Base-by-base conservation (phyloP, 2,888 invertebrate genomes). In the Orthonychiurus folsomi region DNA sequence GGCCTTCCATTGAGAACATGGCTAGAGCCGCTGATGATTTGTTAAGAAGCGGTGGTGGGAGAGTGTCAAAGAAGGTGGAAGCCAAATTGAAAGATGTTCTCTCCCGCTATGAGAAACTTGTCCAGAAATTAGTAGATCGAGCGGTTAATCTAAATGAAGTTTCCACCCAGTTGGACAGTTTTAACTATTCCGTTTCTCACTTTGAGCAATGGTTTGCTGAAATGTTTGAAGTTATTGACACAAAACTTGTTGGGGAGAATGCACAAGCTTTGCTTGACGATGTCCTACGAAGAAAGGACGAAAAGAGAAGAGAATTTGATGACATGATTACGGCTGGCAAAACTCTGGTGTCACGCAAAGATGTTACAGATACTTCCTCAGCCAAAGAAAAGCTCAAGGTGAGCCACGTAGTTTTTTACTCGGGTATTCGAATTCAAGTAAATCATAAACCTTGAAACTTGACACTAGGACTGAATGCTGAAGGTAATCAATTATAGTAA, bases 11-110 rank as follows among this genome's bases (percentile, higher is more conserved):
- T 27, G 89, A 88, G 74, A 87, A 88, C 59, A 85, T 94, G 20
- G 84, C 87, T 53, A 78, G 85, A 56, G 86, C 86, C 15, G 92
- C 93, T 0, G 82, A 86, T 65, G 89, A 93, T 74, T 82, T 94
- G 3, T 85, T 93, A 26, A 79, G 83, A 1, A 86, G 85, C 54
- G 87, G 90, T 0, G 87, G 87, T 71, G 86, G 88, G 0, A 82
- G 92, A 48, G 86, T 93, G 63, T 92, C 93, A 0, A 92, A 90
- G 78, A 89, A 91, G 73, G 85, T 94, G 63, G 93, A 94, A 76
- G 84, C 85, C 62, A 87, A 93, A 73, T 81, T 94, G n/a, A 87
- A 87, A 70, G 93, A 94, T 74, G 88, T 94, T 1, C 88, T 87
- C 64, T 74, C 77, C 24, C 75, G 92, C 76, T 95, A 90, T 77